Base-by-base conservation (phyloP, 1,140 invertebrate genomes). In the Conus ventricosus region DNA sequence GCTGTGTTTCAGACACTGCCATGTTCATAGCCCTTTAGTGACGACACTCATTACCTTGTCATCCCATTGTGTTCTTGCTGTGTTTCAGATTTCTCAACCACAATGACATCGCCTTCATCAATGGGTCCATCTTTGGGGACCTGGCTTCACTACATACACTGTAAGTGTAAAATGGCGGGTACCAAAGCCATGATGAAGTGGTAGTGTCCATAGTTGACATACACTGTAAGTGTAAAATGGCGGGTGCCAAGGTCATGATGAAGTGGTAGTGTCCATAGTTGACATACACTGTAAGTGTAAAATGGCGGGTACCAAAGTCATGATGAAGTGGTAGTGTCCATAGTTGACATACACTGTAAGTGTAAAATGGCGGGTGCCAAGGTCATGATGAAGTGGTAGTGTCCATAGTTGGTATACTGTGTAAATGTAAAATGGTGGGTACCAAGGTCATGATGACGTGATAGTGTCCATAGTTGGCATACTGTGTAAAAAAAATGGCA, bases 81-180 rank as follows among this genome's bases (percentile, higher is more conserved):
- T 39, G 0, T 39, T 91, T 27, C 92, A 93, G 92, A 86, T 91
- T 92, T 83, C 67, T 93, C 10, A 92, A 91, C 85, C 88, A 91
- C 75, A 93, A 93, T 87, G 90, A 91, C 63, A 90, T 93, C 54
- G 88, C 89, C n/a, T 87, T 88, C 67, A 88, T 93, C 63, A 92
- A 93, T 87, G 90, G 91, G 76, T 87, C 91, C 11, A 89, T 91
- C 15, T 91, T 93, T 71, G 85, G 89, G n/a, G 90, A 93, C 87
- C 88, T 93, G 2, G 82, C 76, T 25, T 60, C 82, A 63, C 81
- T 93, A 81, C 75, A 87, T 67, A 89, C 87, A 82, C 75, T 93
- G 92, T 39, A 39, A 39, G 39, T 39, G 39, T 39, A 39, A 39
- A 39, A 39, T 39, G 39, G 39, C 39, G 3, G 39, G 0, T 39